phyloP scores from a whole-genome alignment of 2,888 invertebrate species.

The Helobdella robusta region DNA sequence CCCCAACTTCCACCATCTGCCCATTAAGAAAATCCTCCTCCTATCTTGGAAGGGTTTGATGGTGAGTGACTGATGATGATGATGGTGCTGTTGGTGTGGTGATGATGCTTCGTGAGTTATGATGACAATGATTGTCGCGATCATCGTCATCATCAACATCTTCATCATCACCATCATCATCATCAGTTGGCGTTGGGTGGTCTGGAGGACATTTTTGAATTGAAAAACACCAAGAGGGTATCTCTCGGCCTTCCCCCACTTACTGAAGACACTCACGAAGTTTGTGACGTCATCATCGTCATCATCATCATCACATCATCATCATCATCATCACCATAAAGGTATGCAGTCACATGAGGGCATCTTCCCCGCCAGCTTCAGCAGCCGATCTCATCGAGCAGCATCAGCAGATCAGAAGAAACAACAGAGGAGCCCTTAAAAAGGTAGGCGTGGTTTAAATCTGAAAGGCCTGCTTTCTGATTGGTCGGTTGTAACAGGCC shows the following conservation, averaged over 20 bases:
- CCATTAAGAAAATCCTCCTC: slow-evolving; percentile 92
- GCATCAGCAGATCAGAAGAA: slow-evolving; percentile 41
- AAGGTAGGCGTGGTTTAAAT: slow-evolving; percentile 40
- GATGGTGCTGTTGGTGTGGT: not conserved
- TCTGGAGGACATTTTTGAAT: slow-evolving; percentile 67
- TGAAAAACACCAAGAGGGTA: slow-evolving; percentile 58
- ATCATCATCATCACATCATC: not conserved
- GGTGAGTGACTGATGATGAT: slow-evolving; percentile 53
- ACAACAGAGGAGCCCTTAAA: slow-evolving; percentile 40
- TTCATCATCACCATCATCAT: not conserved
- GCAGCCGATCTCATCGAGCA: slow-evolving; percentile 62
- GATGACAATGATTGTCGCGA: not conserved
- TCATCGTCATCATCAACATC: not conserved
- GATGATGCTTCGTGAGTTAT: not conserved
- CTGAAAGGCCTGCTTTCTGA: not conserved
- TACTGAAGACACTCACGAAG: slow-evolving; percentile 82
- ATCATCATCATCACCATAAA: not conserved
- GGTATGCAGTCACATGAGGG: slow-evolving; percentile 82
- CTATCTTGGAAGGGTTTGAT: slow-evolving; percentile 89
- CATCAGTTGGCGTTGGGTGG: slow-evolving; percentile 70
- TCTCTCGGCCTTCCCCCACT: slow-evolving; percentile 65
- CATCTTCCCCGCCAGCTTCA: slow-evolving; percentile 86
- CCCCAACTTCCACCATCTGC: slow-evolving; percentile 89
- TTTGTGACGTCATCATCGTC: slow-evolving; percentile 8
- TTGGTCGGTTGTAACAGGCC: not conserved